These are phyloP conservation scores for Montipora foliosa DNA, from an alignment of 64 coral and sea anemone species.

Conservation along the genomic window DNA sequence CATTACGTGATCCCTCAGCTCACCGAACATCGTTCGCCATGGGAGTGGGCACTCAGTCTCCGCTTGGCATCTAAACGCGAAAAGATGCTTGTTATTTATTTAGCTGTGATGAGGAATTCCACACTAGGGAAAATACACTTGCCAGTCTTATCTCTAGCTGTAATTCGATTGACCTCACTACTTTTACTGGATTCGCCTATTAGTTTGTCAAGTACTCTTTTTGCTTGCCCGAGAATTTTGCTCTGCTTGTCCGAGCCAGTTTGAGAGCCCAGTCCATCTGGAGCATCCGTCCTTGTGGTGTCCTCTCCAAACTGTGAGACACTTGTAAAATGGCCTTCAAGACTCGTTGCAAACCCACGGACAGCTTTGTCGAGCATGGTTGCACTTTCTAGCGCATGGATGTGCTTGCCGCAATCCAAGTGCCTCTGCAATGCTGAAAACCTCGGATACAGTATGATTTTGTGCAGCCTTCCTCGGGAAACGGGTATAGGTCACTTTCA, in stretches of 20 bases:
- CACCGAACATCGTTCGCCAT: background rate
- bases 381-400: background rate
- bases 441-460: slow-evolving; percentile 55
- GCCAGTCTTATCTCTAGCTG: slow-evolving; percentile 14
- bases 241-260: background rate
- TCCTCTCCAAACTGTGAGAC: background rate
- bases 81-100: slow-evolving; percentile 24
- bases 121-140: slow-evolving; percentile 11
- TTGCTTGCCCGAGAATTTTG: slow-evolving; percentile 55
- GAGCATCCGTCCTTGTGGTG: background rate
- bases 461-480: slow-evolving; percentile 29
- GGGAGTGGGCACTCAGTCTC: background rate
- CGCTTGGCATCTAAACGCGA: background rate
- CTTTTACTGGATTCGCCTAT: background rate
- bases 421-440: slow-evolving; percentile 62
- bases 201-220: slow-evolving; percentile 15
- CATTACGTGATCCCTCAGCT: background rate
- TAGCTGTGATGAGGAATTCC: slow-evolving; percentile 26
- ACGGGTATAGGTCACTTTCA: slow-evolving; percentile 1
- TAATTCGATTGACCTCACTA: slow-evolving; percentile 2
- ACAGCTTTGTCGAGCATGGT: background rate
- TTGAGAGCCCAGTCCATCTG: slow-evolving; percentile 43
- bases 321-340: background rate
- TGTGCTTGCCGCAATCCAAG: background rate
- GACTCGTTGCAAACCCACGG: slow-evolving; percentile 29